Conservation (phyloP, 2,797 vertebrate species). For the Enteromius treurensis region DNA sequence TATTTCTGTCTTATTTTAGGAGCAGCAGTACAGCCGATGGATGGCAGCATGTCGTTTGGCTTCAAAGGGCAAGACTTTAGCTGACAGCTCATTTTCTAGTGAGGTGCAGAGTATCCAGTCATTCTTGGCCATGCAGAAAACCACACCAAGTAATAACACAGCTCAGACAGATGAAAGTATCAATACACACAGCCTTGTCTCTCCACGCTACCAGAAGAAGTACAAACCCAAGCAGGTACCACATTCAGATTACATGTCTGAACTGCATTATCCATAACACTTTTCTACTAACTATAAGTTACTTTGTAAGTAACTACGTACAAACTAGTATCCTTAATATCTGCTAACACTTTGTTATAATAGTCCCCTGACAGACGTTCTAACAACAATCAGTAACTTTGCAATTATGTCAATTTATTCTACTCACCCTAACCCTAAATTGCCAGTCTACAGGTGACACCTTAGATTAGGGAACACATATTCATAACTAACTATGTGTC, state of each 20-base stretch:
- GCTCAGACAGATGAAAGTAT: constrained; percentile 68
- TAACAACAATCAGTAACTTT: not conserved
- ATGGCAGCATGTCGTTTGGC: constrained; percentile 81
- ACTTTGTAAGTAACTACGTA: not conserved
- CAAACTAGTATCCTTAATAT: not conserved
- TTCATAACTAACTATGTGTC: too few relatives aligned
- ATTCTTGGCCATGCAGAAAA: constrained; percentile 78
- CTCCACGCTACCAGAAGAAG: constrained; percentile 80
- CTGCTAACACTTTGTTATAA: not conserved
- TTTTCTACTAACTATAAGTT: not conserved
- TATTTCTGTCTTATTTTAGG: constrained; percentile 62
- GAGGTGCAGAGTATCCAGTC: constrained; percentile 80
- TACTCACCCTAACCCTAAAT: too few relatives aligned
- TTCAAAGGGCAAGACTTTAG: constrained; percentile 80
- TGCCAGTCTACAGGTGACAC: too few relatives aligned
- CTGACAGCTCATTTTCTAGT: constrained; percentile 74
- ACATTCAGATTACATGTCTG: not conserved
- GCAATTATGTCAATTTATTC: too few relatives aligned
- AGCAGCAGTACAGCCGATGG: constrained; percentile 81
- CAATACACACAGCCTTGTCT: constrained; percentile 78
- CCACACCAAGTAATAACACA: constrained; percentile 60
- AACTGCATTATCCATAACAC: not conserved
- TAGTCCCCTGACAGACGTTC: not conserved
- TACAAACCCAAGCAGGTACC: constrained; percentile 82
- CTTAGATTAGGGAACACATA: too few relatives aligned